phyloP scores from a whole-genome alignment of 2,113 vertebrate species.

The Emydocephalus ijimae region DNA sequence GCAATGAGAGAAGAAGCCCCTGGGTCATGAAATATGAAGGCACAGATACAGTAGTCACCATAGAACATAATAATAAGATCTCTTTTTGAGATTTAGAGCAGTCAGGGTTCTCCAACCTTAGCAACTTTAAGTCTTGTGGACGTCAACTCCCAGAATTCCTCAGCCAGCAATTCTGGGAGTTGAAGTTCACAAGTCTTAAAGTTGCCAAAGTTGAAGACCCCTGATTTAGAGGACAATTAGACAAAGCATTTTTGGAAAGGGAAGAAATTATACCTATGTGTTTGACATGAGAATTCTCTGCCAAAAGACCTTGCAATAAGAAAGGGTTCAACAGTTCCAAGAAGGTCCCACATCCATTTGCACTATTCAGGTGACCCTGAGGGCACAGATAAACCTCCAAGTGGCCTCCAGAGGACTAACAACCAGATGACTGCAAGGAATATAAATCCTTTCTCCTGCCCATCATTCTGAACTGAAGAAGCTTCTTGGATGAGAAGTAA shows the following conservation, averaged over 20 bases:
- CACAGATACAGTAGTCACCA: not conserved
- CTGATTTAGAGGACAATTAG: not conserved
- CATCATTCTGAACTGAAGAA: not conserved
- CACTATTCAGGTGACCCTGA: not conserved
- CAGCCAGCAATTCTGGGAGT: too few species aligned
- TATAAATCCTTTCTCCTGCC: not conserved
- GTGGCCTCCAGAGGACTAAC: not conserved
- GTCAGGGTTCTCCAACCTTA: too few species aligned
- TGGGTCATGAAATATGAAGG: not conserved
- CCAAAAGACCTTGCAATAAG: not conserved
- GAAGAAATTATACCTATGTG: not conserved
- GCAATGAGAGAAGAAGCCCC: not conserved
- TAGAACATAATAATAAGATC: not conserved
- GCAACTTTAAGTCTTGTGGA: too few species aligned
- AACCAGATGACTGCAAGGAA: not conserved
- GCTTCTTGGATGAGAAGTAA: not conserved
- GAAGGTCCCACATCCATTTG: not conserved
- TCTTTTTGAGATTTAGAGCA: not conserved
- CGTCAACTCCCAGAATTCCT: too few species aligned
- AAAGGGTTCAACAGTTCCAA: not conserved
- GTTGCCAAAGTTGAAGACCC: too few species aligned
- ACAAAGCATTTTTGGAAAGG: not conserved
- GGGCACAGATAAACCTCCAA: not conserved
- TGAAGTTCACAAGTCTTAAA: too few species aligned
- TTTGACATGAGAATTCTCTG: not conserved